Conservation (phyloP, 2,113 vertebrate species). For the Ochotona princeps region DNA sequence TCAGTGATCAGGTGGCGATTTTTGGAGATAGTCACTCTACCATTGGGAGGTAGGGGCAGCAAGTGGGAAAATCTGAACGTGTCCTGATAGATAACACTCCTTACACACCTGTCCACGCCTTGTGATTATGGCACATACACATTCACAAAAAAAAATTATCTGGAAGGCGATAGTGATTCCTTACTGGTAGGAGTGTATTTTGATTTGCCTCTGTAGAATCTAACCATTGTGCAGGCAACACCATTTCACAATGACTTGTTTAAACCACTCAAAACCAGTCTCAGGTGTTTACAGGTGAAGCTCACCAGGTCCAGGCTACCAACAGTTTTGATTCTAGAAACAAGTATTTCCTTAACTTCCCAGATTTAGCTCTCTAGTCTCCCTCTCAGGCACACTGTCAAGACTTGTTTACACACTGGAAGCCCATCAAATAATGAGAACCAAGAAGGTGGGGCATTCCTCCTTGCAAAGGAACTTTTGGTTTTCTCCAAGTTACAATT, state of each 20-base stretch:
- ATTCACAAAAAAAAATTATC: neutral
- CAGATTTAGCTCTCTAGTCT: neutral
- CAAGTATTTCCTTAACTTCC: neutral
- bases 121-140: neutral
- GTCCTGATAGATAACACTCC: neutral
- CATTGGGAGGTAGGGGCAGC: neutral
- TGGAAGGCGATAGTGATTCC: neutral
- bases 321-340: conserved; percentile 10
- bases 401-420: neutral
- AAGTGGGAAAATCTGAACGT: neutral
- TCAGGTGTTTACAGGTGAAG: neutral
- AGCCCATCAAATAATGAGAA: neutral
- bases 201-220: conserved; percentile 4
- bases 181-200: neutral
- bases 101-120: neutral
- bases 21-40: neutral
- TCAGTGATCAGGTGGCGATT: neutral
- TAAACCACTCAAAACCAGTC: neutral
- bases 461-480: neutral
- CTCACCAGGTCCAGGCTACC: neutral
- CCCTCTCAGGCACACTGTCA: neutral
- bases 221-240: neutral
- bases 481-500: neutral
- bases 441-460: neutral
- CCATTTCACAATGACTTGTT: neutral